Evolutionary conservation across 2,888 invertebrate genomes (phyloP), one percentile per base, ranked within the genome.

Genomic region (Panzeria rudis): DNA sequence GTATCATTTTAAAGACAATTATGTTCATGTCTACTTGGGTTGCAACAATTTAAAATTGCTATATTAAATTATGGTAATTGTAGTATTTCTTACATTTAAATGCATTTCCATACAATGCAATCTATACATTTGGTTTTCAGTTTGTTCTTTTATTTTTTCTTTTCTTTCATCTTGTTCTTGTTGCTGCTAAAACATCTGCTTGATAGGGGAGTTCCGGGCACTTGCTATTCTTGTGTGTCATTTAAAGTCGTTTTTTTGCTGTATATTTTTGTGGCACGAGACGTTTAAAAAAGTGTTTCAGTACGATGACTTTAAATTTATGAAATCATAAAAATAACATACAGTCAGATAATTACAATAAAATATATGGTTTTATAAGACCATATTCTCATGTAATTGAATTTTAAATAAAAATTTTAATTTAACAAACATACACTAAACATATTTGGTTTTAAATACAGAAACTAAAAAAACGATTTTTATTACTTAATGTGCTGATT

Each of bases 41-140:
- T 68, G 54, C 72, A 66, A 54, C 29, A 76, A 38, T 15, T 78
- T 73, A 47, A 78, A 85, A 85, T 85, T 77, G 77, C 73, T 73
- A 61, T 73, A 85, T 81, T 85, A 85, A 85, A 81, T 78, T 73
- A 69, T 85, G 78, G 73, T 71, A 61, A 81, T 85, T 78, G 81
- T 73, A 77, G 77, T 66, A 52, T 81, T 79, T 78, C 81, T 85
- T 81, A 41, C 72, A 15, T 35, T 84, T 75, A 81, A 81, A 78
- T 77, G 61, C 77, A 77, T 73, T 81, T 78, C 47, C 11, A 47
- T 76, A 47, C 29, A 47, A 25, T 29, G 64, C 64, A 72, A 32
- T 64, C 17, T 25, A 41, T 50, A 69, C 15, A 47, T 5, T 29
- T 29, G 50, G 0, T 61, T 59, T 61, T 50, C 13, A 15, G 38